These are phyloP conservation scores for Geothlypis trichas DNA, from an alignment of 2,113 vertebrate species.

Conservation along the genomic window DNA sequence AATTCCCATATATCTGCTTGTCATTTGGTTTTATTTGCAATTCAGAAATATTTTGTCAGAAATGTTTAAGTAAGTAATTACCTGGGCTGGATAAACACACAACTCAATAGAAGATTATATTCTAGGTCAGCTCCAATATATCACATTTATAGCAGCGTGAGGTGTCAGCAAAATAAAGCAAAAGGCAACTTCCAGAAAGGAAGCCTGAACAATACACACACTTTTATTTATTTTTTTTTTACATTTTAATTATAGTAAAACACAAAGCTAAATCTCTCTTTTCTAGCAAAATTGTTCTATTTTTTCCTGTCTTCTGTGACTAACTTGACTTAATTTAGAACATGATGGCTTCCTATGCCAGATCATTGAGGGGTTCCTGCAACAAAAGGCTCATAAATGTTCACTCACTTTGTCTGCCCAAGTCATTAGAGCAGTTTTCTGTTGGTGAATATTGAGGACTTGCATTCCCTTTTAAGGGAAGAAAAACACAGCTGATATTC, in stretches of 20 bases:
- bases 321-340: background rate
- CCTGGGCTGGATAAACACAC: background rate
- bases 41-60: conserved; percentile 27
- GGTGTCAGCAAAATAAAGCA: background rate
- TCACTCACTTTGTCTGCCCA: background rate
- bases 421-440: background rate
- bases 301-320: background rate
- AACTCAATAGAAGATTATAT: background rate
- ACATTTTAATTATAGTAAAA: background rate
- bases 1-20: conserved; percentile 12
- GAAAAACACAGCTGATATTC: background rate
- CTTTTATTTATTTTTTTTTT: background rate
- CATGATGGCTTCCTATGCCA: background rate
- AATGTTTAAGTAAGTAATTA: conserved; percentile 42
- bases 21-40: conserved; percentile 28
- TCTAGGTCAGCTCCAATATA: background rate
- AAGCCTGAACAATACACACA: background rate
- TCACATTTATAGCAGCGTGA: background rate
- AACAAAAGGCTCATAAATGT: background rate
- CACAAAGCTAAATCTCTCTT: background rate
- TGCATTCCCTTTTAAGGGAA: background rate
- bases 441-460: accelerated
- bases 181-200: background rate
- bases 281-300: background rate
- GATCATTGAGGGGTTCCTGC: background rate